A percentile compares a stretch with the other conserved stretches of the same genome.
These are phyloP conservation scores for Sebastes miniatus DNA, from an alignment of 2,797 vertebrate species.

Conservation along the genomic window DNA sequence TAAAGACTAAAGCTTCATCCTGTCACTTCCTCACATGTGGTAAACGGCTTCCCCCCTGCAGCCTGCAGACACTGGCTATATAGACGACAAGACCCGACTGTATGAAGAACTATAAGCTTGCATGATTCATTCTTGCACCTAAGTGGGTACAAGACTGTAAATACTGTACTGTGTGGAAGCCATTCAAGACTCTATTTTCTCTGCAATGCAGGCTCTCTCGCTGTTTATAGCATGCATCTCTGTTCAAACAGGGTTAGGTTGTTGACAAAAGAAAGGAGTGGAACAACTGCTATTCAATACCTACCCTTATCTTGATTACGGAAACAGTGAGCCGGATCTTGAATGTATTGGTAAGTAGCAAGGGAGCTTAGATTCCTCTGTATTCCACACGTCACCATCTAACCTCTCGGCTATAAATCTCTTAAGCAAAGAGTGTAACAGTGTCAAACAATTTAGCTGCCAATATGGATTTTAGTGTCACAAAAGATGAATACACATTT, in stretches of 20 bases:
- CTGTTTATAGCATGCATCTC: background rate
- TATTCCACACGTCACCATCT: background rate
- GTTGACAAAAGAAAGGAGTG: constrained; percentile 49
- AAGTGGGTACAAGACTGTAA: background rate
- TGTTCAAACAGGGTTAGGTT: constrained; percentile 51
- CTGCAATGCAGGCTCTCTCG: constrained; percentile 23
- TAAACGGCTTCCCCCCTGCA: background rate
- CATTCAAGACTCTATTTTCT: background rate
- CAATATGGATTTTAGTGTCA: background rate
- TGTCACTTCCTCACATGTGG: background rate
- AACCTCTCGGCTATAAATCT: background rate
- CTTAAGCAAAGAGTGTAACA: background rate
- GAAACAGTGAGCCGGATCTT: constrained; percentile 19
- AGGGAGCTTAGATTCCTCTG: background rate
- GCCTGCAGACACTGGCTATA: background rate
- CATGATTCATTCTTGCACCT: background rate
- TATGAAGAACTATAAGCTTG: background rate
- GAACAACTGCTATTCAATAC: background rate
- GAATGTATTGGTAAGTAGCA: background rate
- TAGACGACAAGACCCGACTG: background rate
- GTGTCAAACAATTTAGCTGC: background rate
- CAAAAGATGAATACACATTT: background rate
- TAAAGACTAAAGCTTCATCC: constrained; percentile 2
- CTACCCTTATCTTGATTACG: background rate
- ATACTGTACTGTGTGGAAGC: background rate